A percentile compares a stretch with the other conserved stretches of the same genome.
Evolutionary conservation across 2,797 vertebrate species (phyloP).

Genomic region (Ceyx erithaca): DNA sequence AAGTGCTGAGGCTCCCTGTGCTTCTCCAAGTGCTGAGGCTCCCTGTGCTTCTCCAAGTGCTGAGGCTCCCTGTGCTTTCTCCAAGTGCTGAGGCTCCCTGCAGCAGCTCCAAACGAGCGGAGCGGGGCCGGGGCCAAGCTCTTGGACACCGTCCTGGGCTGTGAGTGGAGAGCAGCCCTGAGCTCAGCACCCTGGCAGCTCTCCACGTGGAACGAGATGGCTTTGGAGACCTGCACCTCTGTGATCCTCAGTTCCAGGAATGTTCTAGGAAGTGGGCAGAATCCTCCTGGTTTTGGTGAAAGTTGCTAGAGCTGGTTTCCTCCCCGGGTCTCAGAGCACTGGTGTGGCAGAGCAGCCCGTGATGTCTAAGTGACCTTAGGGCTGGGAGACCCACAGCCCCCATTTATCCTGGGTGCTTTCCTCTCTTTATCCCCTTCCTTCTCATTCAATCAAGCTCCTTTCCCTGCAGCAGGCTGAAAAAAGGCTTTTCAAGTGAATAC

Average conservation of each 20-base stretch:
- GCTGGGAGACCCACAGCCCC: neutral
- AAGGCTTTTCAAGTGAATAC: neutral
- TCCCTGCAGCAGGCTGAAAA: neutral
- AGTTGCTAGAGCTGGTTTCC: neutral
- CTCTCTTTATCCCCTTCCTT: neutral
- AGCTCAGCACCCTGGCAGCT: conserved; percentile 30
- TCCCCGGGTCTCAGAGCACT: neutral
- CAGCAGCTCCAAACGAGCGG: neutral
- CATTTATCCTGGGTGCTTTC: neutral
- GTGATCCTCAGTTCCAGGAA: conserved; percentile 53
- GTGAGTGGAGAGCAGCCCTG: neutral
- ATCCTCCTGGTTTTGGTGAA: neutral
- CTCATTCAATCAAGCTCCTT: neutral
- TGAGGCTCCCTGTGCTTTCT: neutral
- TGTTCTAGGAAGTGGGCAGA: conserved; percentile 66
- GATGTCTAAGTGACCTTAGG: accelerated
- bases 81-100: neutral
- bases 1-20: neutral
- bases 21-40: too few relatives aligned
- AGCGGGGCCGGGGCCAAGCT: conserved; percentile 7
- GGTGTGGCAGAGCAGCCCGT: neutral
- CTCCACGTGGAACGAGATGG: conserved; percentile 36
- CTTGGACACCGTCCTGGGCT: neutral
- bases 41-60: too few relatives aligned
- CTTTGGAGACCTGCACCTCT: conserved; percentile 13